Evolutionary conservation across 2,113 vertebrate genomes (phyloP).

Genomic region (Gymnocephalus cernua): DNA sequence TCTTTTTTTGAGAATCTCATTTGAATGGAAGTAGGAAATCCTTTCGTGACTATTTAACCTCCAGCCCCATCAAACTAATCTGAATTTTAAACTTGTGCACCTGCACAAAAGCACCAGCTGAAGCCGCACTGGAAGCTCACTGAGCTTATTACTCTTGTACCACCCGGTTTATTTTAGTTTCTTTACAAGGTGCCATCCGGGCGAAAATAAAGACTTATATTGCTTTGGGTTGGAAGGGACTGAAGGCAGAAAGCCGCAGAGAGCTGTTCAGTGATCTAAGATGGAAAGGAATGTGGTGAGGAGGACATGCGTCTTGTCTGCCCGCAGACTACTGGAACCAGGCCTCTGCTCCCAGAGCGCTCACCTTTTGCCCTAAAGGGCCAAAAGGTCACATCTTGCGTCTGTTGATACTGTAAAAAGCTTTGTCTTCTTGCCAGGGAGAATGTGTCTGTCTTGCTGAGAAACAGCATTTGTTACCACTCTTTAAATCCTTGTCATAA

Average conservation of each 20-base stretch:
- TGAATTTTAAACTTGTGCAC: slow-evolving; percentile 67
- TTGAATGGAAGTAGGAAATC: slow-evolving; percentile 65
- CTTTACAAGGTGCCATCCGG: slow-evolving; percentile 37
- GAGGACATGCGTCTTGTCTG: slow-evolving; percentile 72
- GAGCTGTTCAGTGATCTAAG: slow-evolving; percentile 74
- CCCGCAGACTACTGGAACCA: slow-evolving; percentile 79
- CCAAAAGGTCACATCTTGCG: slow-evolving; percentile 62
- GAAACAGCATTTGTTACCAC: slow-evolving; percentile 46
- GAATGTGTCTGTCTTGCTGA: slow-evolving; percentile 43
- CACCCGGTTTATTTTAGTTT: slow-evolving; percentile 44
- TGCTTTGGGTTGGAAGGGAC: slow-evolving; percentile 50
- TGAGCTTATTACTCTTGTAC: slow-evolving; percentile 48
- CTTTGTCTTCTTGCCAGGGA: slow-evolving; percentile 71
- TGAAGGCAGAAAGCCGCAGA: slow-evolving; percentile 37
- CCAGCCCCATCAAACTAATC: slow-evolving; percentile 52
- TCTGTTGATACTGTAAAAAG: slow-evolving; percentile 81
- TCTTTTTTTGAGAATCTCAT: slow-evolving; percentile 35
- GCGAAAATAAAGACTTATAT: slow-evolving; percentile 46
- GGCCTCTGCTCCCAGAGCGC: slow-evolving; percentile 71
- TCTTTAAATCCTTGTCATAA: slow-evolving; percentile 21
- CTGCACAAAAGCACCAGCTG: slow-evolving; percentile 60
- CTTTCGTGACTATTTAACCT: slow-evolving; percentile 65
- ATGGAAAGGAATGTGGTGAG: slow-evolving; percentile 80
- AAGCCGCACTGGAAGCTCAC: slow-evolving; percentile 39
- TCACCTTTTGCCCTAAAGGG: slow-evolving; percentile 75